Conservation (phyloP, 2,113 vertebrate genomes). For the Tragelaphus scriptus region DNA sequence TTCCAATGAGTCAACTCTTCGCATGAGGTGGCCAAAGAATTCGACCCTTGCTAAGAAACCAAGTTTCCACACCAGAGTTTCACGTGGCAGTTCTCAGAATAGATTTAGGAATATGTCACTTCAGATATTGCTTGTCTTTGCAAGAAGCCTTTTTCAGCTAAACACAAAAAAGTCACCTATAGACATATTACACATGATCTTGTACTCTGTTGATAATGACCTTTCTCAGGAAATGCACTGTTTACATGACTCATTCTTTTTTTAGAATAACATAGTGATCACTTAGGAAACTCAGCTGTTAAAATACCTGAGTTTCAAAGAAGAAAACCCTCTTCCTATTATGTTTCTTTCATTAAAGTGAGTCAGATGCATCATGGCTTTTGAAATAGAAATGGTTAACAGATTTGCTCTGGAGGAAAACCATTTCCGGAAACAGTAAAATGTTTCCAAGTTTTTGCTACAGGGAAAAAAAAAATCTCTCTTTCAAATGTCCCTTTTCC, state of each 20-base stretch:
- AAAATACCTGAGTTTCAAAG: constrained; percentile 39
- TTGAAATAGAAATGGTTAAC: constrained; percentile 23
- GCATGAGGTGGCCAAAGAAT: no score
- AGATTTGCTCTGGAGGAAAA: constrained; percentile 23
- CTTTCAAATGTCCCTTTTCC: not conserved
- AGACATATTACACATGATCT: not conserved
- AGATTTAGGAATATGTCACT: not conserved
- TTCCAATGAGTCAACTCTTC: no score
- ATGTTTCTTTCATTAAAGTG: constrained; percentile 1
- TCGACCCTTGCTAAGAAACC: not conserved
- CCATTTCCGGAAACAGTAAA: not conserved
- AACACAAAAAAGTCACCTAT: not conserved
- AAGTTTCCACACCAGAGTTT: not conserved
- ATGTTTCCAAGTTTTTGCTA: not conserved
- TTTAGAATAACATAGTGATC: not conserved
- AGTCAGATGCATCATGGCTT: not conserved
- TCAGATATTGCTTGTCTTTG: not conserved
- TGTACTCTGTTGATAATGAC: not conserved
- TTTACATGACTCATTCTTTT: constrained; percentile 4
- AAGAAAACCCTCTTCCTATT: not conserved
- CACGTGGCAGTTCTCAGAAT: not conserved
- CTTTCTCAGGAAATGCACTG: constrained; percentile 11
- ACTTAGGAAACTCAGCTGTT: not conserved
- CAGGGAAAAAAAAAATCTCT: not conserved
- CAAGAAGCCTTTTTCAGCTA: not conserved